Evolutionary conservation across 2,797 vertebrate genomes (phyloP), one percentile per base, ranked within the genome.

Genomic region (Echeneis naucrates): DNA sequence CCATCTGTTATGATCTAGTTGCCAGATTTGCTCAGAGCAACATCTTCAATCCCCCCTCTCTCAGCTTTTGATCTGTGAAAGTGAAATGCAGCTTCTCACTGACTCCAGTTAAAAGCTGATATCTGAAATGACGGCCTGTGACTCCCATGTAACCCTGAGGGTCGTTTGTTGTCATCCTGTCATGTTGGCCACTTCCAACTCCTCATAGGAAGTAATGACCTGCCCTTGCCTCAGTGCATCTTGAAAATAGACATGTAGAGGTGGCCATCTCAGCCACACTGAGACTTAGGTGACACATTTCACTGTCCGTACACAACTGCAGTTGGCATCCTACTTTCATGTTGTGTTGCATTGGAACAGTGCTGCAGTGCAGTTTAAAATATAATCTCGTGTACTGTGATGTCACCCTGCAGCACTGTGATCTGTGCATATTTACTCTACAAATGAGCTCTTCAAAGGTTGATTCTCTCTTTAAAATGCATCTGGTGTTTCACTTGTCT

Each of bases 1-100:
- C 89, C 85, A 91, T 92, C 92, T 93, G 91, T 87, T 92, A 57
- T 82, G 81, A 88, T 85, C 66, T 68, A 60, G 83, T 86, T 92
- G 87, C 87, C 92, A 90, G 86, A 88, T 86, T 83, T 83, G 68
- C 83, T 72, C 24, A 4, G 51, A 78, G 87, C 71, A 71, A 84
- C 78, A 68, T 78, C 81, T 85, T 88, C 84, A 90, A 82, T 75
- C 63, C 86, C 54, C 54, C 35, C 68, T 27, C 62, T 53, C 59
- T 64, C 59, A 64, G 82, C 80, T 68, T 84, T 88, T 88, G 78
- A 90, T 86, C 85, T 81, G 73, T 69, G 58, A 77, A 84, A 77
- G 80, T 66, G 68, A 76, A 81, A 82, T 19, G 35, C 68, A 54
- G 78, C 79, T 71, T 6, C 53, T 65, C 59, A 16, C 68, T 53